Evolutionary conservation across 2,113 vertebrate genomes (phyloP).

Genomic region (Thunnus thynnus): DNA sequence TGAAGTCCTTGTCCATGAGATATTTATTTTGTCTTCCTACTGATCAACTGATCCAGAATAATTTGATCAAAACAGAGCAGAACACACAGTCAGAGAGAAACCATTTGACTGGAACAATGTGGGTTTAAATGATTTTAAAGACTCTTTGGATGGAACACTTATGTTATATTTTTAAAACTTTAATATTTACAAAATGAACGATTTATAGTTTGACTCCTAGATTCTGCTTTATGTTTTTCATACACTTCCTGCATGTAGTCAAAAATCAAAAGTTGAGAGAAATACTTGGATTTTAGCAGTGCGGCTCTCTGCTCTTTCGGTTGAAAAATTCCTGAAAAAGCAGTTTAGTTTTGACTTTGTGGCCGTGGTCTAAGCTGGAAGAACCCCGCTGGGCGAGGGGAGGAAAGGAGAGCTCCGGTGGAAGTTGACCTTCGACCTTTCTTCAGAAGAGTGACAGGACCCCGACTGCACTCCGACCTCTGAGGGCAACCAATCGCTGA

Average conservation of each 20-base stretch:
- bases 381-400: constrained; percentile 62
- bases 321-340: constrained; percentile 12
- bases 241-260: no score
- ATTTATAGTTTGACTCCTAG: neutral
- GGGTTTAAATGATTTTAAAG: neutral
- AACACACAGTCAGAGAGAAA: neutral
- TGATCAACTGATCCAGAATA: neutral
- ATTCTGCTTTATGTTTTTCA: neutral
- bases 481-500: constrained; percentile 72
- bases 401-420: constrained; percentile 79
- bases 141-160: neutral
- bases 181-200: neutral
- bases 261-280: neutral
- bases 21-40: no score
- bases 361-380: constrained; percentile 48
- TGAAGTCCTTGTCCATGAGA: no score
- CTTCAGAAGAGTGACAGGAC: constrained; percentile 81
- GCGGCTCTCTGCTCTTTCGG: neutral
- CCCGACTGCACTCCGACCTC: constrained; percentile 79
- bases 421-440: constrained; percentile 79
- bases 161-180: neutral
- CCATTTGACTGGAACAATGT: neutral
- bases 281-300: neutral
- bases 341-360: constrained; percentile 34
- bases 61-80: neutral